These are phyloP conservation scores for Sigmodon hispidus DNA, from an alignment of 2,113 vertebrate genomes.

Conservation along the genomic window DNA sequence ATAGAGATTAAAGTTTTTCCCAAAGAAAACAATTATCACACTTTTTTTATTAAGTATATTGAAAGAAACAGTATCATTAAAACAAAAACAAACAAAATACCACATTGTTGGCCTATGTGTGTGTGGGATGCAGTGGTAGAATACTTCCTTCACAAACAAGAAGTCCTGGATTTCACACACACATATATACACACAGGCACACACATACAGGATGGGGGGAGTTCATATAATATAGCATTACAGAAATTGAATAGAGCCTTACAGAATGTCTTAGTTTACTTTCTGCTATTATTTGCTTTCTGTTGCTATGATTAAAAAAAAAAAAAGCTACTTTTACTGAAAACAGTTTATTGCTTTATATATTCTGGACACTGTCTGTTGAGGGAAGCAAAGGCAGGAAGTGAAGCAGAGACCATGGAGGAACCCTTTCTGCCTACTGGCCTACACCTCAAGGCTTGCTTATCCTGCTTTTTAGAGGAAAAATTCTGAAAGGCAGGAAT, in stretches of 20 bases:
- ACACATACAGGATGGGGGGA: background rate
- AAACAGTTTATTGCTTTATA: background rate
- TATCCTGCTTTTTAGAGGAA: background rate
- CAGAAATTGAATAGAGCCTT: background rate
- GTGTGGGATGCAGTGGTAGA: background rate
- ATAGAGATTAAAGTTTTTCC: background rate
- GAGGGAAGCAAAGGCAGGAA: background rate
- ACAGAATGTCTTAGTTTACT: background rate
- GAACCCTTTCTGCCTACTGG: background rate
- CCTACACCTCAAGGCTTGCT: background rate
- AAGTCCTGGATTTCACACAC: background rate
- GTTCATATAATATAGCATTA: background rate
- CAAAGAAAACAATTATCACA: background rate
- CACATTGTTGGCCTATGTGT: background rate
- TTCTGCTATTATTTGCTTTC: background rate
- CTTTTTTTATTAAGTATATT: background rate
- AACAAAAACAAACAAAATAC: background rate
- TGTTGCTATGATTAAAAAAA: background rate
- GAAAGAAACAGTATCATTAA: background rate
- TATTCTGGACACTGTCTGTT: background rate
- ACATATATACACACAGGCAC: background rate
- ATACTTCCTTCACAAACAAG: background rate
- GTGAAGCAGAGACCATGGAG: background rate
- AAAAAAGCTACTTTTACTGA: background rate
- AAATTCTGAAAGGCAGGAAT: background rate